Evolutionary conservation across 2,888 invertebrate genomes (phyloP).

Genomic region (Spicauda simplicius): DNA sequence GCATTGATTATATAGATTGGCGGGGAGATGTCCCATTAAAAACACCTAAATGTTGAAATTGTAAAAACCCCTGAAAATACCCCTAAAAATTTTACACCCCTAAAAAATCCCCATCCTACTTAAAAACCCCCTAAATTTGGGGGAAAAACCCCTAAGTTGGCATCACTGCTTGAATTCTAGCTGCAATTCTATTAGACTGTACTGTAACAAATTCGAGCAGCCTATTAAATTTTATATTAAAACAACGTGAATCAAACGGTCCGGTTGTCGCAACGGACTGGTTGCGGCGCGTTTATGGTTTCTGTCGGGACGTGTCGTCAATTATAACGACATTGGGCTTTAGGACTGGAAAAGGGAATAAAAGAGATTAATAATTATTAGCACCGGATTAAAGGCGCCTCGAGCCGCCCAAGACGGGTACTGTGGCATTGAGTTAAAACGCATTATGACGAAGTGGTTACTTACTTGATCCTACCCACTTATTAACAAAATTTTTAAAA

Average conservation of each 20-base stretch:
- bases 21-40: too few species aligned
- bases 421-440: background rate
- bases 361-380: constrained; percentile 33
- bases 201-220: background rate
- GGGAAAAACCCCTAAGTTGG: too few species aligned
- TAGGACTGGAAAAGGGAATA: constrained; percentile 47
- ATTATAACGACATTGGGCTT: constrained; percentile 60
- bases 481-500: too few species aligned
- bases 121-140: too few species aligned
- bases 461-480: background rate
- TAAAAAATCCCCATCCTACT: too few species aligned
- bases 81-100: too few species aligned
- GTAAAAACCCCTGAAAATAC: too few species aligned
- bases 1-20: too few species aligned
- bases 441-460: constrained; percentile 4
- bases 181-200: too few species aligned
- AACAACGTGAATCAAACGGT: constrained; percentile 52
- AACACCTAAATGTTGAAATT: too few species aligned
- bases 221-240: background rate
- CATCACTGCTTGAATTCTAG: too few species aligned
- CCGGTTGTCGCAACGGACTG: constrained; percentile 44
- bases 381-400: constrained; percentile 44
- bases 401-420: constrained; percentile 28
- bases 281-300: constrained; percentile 53
- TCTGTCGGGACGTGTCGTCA: constrained; percentile 59